A percentile compares a stretch with the other conserved stretches of the same genome.
phyloP scores from a whole-genome alignment of 2,797 vertebrate genomes.

The Microcaecilia unicolor region DNA sequence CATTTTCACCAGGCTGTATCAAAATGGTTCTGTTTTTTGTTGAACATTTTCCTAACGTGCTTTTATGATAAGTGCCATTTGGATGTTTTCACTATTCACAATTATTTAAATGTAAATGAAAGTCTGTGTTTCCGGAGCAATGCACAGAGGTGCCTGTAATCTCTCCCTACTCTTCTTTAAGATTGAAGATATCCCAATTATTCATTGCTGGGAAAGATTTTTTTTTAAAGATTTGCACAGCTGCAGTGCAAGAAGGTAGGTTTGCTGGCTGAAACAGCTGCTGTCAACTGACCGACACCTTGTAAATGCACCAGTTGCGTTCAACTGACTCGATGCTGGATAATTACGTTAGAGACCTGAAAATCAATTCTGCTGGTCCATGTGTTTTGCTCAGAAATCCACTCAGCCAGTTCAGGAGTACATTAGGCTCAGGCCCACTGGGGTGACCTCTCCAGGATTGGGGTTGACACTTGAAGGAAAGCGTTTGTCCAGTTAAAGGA shows the following conservation, averaged over 20 bases:
- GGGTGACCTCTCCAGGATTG: slow-evolving; percentile 61
- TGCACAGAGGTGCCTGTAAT: slow-evolving; percentile 31
- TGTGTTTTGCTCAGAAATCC: slow-evolving; percentile 57
- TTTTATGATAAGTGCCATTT: no score
- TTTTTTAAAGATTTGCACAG: background rate
- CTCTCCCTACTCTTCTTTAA: slow-evolving; percentile 16
- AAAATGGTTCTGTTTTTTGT: no score
- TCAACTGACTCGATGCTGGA: slow-evolving; percentile 46
- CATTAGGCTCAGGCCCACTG: slow-evolving; percentile 57
- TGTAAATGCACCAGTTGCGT: slow-evolving; percentile 47
- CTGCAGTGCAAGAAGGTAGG: slow-evolving; percentile 5
- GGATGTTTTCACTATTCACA: no score
- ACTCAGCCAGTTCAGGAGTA: slow-evolving; percentile 64
- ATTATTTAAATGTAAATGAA: no score
- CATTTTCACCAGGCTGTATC: no score
- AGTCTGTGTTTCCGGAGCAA: no score
- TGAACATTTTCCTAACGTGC: no score
- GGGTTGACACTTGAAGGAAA: slow-evolving; percentile 71
- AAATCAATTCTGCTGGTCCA: slow-evolving; percentile 64
- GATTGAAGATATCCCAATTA: slow-evolving; percentile 9
- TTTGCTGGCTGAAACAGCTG: slow-evolving; percentile 7
- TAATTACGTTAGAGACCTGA: slow-evolving; percentile 67
- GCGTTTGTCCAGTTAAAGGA: slow-evolving; percentile 70
- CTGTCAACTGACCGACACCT: slow-evolving; percentile 32
- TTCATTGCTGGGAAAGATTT: no score